Evolutionary conservation across 2,113 vertebrate genomes (phyloP).

Genomic region (Phalacrocorax brasilianus): DNA sequence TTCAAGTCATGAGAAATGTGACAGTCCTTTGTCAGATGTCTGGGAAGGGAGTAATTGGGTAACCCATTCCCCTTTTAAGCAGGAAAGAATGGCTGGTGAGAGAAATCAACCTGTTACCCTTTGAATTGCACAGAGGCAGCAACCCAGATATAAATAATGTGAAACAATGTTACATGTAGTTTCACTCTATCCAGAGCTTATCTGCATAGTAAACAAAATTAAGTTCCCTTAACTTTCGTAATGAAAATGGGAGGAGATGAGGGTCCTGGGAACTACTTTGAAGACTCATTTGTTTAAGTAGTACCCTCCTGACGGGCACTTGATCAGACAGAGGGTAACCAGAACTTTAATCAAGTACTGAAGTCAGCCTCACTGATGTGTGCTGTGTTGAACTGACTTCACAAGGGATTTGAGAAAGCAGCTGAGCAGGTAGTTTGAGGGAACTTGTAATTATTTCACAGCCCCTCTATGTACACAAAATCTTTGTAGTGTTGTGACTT

Average conservation of each 20-base stretch:
- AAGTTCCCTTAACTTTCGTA: not conserved
- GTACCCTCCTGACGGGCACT: not conserved
- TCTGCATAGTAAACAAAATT: not conserved
- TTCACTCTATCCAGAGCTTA: not conserved
- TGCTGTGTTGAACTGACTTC: not conserved
- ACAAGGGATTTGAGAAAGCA: not conserved
- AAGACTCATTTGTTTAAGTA: not conserved
- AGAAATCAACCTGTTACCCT: not conserved
- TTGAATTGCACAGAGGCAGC: not conserved
- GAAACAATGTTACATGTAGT: not conserved
- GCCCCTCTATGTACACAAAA: not conserved
- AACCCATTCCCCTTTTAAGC: not conserved
- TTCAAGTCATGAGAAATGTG: not conserved
- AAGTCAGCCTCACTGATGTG: not conserved
- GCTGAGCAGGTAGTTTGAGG: not conserved
- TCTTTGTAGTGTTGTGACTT: not conserved
- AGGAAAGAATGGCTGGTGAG: not conserved
- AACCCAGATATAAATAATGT: not conserved
- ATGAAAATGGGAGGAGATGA: not conserved
- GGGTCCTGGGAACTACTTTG: not conserved
- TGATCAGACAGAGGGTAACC: not conserved
- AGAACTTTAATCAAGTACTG: not conserved
- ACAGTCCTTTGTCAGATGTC: not conserved
- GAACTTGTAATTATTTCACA: not conserved
- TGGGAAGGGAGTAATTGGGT: not conserved